Evolutionary conservation across 2,113 vertebrate genomes (phyloP).

Genomic region (Cololabis saira): DNA sequence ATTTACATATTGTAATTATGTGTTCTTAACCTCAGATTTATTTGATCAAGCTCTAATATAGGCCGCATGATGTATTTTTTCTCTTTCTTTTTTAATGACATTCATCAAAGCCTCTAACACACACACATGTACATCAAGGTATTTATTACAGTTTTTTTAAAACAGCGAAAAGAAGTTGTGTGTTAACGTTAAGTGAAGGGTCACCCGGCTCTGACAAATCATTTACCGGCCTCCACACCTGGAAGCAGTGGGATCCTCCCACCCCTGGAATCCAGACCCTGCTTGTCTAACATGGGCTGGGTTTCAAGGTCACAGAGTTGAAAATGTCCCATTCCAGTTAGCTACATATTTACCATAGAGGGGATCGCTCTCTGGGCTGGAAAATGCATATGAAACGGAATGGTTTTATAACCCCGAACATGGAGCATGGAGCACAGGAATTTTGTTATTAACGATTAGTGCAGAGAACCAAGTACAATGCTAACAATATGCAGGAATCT

Average conservation of each 20-base stretch:
- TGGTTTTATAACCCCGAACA: neutral
- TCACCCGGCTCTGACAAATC: conserved; percentile 67
- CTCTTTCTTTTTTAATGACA: too few relatives aligned
- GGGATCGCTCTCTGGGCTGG: neutral
- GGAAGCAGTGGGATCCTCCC: conserved; percentile 59
- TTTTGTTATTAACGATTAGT: too few relatives aligned
- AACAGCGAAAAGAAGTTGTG: neutral
- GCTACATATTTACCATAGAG: conserved; percentile 59
- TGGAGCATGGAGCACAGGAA: too few relatives aligned
- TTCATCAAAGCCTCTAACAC: too few relatives aligned
- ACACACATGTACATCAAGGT: neutral
- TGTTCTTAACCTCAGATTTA: too few relatives aligned
- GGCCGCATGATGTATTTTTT: too few relatives aligned
- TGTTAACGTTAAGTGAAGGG: conserved; percentile 48
- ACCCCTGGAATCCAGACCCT: conserved; percentile 66
- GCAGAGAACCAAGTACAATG: too few relatives aligned
- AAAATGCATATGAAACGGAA: neutral
- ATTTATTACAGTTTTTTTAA: neutral
- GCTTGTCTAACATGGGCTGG: conserved; percentile 44
- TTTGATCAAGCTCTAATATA: too few relatives aligned
- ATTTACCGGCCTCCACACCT: conserved; percentile 75
- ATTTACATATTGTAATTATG: too few relatives aligned
- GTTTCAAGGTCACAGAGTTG: conserved; percentile 45
- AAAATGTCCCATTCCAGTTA: conserved; percentile 31
- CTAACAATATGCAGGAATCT: too few relatives aligned